A percentile compares a stretch with the other conserved stretches of the same genome.
Conservation (phyloP, 1,140 invertebrate species). For the Papilio polyxenes region DNA sequence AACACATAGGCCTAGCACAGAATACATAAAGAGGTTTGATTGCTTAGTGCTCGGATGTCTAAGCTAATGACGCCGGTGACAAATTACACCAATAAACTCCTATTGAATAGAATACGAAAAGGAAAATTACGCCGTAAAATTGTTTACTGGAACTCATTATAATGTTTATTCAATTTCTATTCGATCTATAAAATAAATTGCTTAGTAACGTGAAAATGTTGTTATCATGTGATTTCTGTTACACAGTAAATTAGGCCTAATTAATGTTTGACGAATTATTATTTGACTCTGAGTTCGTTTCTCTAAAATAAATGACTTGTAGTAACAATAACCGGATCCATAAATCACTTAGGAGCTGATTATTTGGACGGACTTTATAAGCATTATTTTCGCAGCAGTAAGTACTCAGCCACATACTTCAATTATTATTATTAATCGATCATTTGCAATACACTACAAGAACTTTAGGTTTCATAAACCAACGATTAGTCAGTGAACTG, state of each 20-base stretch:
- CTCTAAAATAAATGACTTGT: no score
- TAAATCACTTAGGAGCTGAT: no score
- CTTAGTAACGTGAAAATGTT: slow-evolving; percentile 6
- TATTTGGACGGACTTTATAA: no score
- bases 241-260: not conserved
- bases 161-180: slow-evolving; percentile 2
- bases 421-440: not conserved
- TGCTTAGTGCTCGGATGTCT: slow-evolving; percentile 48
- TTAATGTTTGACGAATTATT: not conserved
- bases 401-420: no score
- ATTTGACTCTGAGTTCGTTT: no score
- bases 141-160: not conserved
- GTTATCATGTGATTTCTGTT: not conserved
- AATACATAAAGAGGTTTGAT: slow-evolving; percentile 58
- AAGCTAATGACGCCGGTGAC: slow-evolving; percentile 48
- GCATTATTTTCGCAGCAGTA: no score
- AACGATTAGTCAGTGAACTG: not conserved
- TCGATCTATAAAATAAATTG: not conserved
- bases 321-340: no score
- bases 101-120: slow-evolving; percentile 39
- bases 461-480: not conserved
- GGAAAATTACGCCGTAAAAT: slow-evolving; percentile 9
- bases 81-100: slow-evolving; percentile 47
- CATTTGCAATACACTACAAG: not conserved
- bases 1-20: slow-evolving; percentile 53